Base-by-base conservation (phyloP, 1,140 invertebrate genomes). In the Meteorus sp. region DNA sequence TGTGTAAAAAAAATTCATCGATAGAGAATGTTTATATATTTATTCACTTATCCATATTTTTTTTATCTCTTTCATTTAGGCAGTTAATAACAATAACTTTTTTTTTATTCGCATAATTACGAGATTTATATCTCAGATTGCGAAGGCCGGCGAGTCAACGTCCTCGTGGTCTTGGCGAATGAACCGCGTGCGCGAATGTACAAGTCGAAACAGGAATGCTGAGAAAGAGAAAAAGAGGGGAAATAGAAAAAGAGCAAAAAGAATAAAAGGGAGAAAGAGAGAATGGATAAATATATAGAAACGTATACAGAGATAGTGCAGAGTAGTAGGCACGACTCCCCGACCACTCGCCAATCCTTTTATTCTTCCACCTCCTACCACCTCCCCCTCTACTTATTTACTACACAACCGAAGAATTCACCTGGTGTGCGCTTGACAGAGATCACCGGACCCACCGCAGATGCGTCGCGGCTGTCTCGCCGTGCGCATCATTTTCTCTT, bases 91-190 rank as follows among this genome's bases (percentile, higher is more conserved):
- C 52, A 55, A 29, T 33, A 54, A 44, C 45, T 43, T 58, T 44
- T 60, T 39, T 43, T 17, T 25, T 33, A 43, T 48, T 65, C 17
- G 43, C 35, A 37, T 54, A 61, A 54, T 53, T 59, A 57, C 41
- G 47, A 50, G 56, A 35, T n/a, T n/a, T n/a, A 33, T 6, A 33
- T 33, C 29, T 33, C 29, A 11, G 54, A 31, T 19, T 20, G 20
- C 66, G 66, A 67, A 70, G 68, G 66, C 63, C 66, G 61, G 54
- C 68, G 69, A 70, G 74, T 76, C 72, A 76, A 74, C 70, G 74
- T 69, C 74, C 74, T 71, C 74, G 65, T 65, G 66, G 64, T 70
- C 68, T 70, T 69, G 66, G 64, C 59, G 53, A 15, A 29, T 20
- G 8, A 9, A 9, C 9, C 57, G 61, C 55, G 59, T 6, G 25